A percentile compares a stretch with the other conserved stretches of the same genome.
Conservation (phyloP, 1,140 invertebrate genomes). For the Drosophila trapezifrons region DNA sequence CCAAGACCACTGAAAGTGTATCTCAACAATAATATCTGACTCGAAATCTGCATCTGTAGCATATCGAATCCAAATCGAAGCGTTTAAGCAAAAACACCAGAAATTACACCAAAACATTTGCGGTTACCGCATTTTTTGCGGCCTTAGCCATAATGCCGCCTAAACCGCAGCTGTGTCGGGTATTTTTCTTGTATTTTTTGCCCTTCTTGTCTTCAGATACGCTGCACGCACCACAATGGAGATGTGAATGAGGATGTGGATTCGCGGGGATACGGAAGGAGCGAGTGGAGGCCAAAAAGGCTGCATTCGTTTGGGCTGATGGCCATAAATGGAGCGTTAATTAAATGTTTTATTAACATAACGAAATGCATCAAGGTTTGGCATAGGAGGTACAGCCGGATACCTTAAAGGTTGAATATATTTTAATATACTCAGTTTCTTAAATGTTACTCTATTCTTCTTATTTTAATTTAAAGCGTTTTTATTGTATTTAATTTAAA, state of each 20-base stretch:
- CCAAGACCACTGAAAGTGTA: conserved; percentile 49
- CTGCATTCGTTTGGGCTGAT: conserved; percentile 42
- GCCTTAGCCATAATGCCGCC: conserved; percentile 49
- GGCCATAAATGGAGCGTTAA: conserved; percentile 69
- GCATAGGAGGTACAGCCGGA: conserved; percentile 3
- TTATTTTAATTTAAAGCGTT: too few species aligned
- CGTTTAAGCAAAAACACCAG: conserved; percentile 43
- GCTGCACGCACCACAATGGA: conserved; percentile 54
- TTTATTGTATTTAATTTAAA: too few species aligned
- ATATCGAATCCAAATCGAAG: conserved; percentile 48
- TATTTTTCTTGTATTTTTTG: conserved; percentile 15
- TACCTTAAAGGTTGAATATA: conserved; percentile 12
- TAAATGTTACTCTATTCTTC: neutral
- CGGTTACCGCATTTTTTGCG: conserved; percentile 57
- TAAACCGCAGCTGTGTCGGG: conserved; percentile 63
- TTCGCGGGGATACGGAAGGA: conserved; percentile 1
- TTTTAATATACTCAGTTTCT: neutral
- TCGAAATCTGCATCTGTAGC: conserved; percentile 41
- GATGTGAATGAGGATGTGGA: conserved; percentile 46
- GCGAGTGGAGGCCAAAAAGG: conserved; percentile 16
- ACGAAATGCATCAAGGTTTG: conserved; percentile 37
- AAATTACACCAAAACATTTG: conserved; percentile 65
- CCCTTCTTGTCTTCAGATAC: conserved; percentile 20
- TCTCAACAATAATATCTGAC: conserved; percentile 22
- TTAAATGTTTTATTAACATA: conserved; percentile 67